Evolutionary conservation across 2,113 vertebrate genomes (phyloP), one percentile per base, ranked within the genome.

Genomic region (Sardina pilchardus): DNA sequence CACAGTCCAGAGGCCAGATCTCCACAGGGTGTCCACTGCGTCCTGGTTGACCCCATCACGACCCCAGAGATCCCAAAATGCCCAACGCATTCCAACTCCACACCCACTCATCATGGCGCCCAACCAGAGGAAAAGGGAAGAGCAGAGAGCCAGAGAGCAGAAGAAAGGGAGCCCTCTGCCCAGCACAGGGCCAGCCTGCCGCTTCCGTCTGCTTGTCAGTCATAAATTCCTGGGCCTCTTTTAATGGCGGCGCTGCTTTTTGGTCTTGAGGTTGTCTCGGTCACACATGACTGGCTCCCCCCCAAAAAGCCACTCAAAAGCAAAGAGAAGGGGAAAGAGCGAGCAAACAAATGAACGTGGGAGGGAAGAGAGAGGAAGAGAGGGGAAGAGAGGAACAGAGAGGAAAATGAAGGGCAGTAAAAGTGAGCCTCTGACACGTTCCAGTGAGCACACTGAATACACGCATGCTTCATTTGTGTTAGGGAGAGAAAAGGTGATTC

Each of bases 211-310:
- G 34, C 91, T 90, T 89, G 71, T 85, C 86, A 48, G 88, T 88
- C 86, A 88, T 93, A 94, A 94, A 94, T 94, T 92, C 92, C 91
- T 87, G 17, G 81, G 86, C 59, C 50, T 83, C 86, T 90, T 89
- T 89, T 82, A 71, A 45, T 82, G 67, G 9, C 34, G 47, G 59
- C 34, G 59, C 75, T 82, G 84, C 10, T 83, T 82, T 87, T 81
- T 87, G 83, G 81, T 88, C 83, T 48, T 47, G 87, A 88, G 83
- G 50, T 34, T 59, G 84, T 88, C 84, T 59, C 85, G 85, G 89
- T 83, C 88, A 87, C 8, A 85, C 86, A 50, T 36, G 56, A 82
- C 81, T 82, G 86, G 82, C 43, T 85, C 89, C 89, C 82, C 86
- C 59, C n/a, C 1, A 16, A 86, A 56, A 86, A 26, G 24, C 44